Conservation (phyloP, 1,140 invertebrate species). For the Lepidotrigona ventralis region DNA sequence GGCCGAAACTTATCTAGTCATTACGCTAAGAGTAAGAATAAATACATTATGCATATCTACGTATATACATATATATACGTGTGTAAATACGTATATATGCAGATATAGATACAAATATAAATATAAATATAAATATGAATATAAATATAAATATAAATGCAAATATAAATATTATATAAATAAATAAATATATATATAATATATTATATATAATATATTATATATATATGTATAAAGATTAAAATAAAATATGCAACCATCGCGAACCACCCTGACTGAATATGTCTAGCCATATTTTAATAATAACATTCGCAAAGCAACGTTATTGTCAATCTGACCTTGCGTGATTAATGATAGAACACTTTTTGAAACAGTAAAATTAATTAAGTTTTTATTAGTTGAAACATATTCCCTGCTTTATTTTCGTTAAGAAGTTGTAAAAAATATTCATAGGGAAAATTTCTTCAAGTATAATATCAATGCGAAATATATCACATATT, state of each 20-base stretch:
- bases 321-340: slow-evolving; percentile 47
- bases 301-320: slow-evolving; percentile 57
- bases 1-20: slow-evolving; percentile 78
- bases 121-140: slow-evolving; percentile 30
- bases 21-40: slow-evolving; percentile 71
- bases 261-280: slow-evolving; percentile 70
- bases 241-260: slow-evolving; percentile 68
- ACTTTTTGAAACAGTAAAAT: slow-evolving; percentile 18
- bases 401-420: neutral
- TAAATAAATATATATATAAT: neutral
- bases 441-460: neutral
- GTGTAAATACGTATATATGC: slow-evolving; percentile 19
- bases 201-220: no score
- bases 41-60: slow-evolving; percentile 38
- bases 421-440: neutral
- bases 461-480: neutral
- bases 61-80: neutral
- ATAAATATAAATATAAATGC: slow-evolving; percentile 26
- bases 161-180: slow-evolving; percentile 33
- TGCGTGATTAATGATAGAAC: slow-evolving; percentile 51
- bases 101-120: slow-evolving; percentile 33
- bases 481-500: neutral
- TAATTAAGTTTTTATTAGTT: slow-evolving; percentile 1
- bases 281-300: slow-evolving; percentile 68
- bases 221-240: slow-evolving; percentile 50